These are phyloP conservation scores for Merodon equestris DNA, from an alignment of 2,888 invertebrate genomes.

Conservation along the genomic window DNA sequence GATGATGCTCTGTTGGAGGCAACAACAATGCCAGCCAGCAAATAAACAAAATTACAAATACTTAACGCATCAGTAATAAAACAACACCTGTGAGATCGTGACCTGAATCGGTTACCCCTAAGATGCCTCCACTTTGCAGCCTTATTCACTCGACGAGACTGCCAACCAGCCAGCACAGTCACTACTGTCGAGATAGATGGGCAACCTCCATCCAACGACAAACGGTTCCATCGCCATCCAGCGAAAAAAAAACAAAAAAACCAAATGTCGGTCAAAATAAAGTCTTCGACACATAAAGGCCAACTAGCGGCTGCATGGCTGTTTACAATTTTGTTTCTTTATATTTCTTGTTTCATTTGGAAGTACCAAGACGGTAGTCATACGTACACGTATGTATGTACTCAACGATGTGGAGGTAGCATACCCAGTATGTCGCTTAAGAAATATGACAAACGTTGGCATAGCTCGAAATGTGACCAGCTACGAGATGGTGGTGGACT, in stretches of 20 bases:
- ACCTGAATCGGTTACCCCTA: conserved; percentile 52
- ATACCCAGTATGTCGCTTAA: conserved; percentile 17
- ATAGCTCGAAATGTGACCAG: conserved; percentile 38
- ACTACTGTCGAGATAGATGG: not conserved
- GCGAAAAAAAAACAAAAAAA: conserved; percentile 5
- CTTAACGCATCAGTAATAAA: conserved; percentile 37
- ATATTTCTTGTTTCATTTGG: not conserved
- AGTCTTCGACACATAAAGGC: conserved; percentile 54
- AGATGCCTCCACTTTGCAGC: conserved; percentile 30
- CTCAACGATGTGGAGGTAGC: conserved; percentile 11
- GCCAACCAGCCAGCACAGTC: not conserved
- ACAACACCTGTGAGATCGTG: conserved; percentile 54
- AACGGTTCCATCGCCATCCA: conserved; percentile 37
- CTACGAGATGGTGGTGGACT: not conserved
- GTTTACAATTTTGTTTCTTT: conserved; percentile 34
- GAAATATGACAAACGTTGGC: conserved; percentile 61
- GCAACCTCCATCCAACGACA: conserved; percentile 23
- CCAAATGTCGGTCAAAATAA: conserved; percentile 57
- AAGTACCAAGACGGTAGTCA: not conserved
- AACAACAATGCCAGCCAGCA: conserved; percentile 34
- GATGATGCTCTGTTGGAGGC: conserved; percentile 22
- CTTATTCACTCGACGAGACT: too few species aligned
- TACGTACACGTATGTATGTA: not conserved
- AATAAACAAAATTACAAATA: conserved; percentile 23
- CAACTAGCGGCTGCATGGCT: conserved; percentile 46